These are phyloP conservation scores for Megaptera novaeangliae DNA, from an alignment of 2,113 vertebrate species.

Conservation along the genomic window DNA sequence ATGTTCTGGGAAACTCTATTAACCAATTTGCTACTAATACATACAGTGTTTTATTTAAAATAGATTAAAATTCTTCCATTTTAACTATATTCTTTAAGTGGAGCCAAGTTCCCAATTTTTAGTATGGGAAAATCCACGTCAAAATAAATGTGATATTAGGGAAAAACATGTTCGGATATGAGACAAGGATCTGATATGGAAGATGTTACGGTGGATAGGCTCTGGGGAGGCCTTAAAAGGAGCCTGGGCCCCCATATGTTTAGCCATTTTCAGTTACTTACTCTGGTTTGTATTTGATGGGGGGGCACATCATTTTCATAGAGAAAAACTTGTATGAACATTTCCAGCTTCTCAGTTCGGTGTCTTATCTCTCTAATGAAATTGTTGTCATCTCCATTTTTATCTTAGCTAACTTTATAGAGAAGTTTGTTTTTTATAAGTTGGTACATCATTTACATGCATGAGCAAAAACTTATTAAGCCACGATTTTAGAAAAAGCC, in stretches of 20 bases:
- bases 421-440: background rate
- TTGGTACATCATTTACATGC: no score
- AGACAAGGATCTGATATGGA: rapidly evolving
- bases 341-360: rapidly evolving
- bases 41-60: rapidly evolving
- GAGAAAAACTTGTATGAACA: background rate
- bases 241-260: rapidly evolving
- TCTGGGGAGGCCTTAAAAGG: rapidly evolving
- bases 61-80: background rate
- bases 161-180: background rate
- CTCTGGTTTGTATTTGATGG: rapidly evolving
- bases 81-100: background rate
- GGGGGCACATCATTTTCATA: no score
- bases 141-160: background rate
- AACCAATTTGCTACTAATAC: rapidly evolving
- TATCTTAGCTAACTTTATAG: background rate
- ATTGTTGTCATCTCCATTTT: background rate
- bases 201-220: rapidly evolving
- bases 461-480: background rate
- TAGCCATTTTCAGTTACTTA: background rate
- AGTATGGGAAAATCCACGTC: background rate
- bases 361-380: background rate
- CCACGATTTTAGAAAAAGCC: background rate
- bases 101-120: background rate
- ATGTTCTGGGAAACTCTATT: rapidly evolving